Conservation (phyloP, 2,888 invertebrate genomes). For the Agrotis exclamationis region DNA sequence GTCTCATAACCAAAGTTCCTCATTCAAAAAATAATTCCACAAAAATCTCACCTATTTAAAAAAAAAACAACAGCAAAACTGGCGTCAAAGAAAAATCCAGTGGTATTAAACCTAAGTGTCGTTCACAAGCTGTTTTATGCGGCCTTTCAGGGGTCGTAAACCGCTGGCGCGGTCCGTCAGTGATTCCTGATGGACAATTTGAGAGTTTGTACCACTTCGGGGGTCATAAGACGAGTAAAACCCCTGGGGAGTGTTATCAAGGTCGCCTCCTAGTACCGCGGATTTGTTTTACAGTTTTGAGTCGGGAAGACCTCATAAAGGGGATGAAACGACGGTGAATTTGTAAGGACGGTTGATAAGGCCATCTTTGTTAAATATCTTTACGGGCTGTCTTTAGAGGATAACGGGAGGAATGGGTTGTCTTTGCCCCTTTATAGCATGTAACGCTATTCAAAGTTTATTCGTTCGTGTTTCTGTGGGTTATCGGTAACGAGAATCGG, state of each 20-base stretch:
- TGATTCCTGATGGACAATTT: constrained; percentile 90
- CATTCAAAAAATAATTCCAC: constrained; percentile 56
- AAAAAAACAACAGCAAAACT: constrained; percentile 55
- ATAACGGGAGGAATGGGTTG: constrained; percentile 58
- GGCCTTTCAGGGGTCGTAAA: constrained; percentile 83
- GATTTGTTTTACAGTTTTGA: constrained; percentile 76
- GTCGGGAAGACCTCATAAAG: constrained; percentile 66
- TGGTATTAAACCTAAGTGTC: constrained; percentile 85
- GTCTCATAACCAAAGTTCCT: constrained; percentile 38
- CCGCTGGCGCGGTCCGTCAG: constrained; percentile 80
- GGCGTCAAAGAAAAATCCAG: constrained; percentile 81
- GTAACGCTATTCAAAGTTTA: constrained; percentile 48
- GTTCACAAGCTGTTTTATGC: constrained; percentile 87
- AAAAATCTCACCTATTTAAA: constrained; percentile 43
- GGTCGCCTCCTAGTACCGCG: constrained; percentile 66
- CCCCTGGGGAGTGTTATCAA: constrained; percentile 70
- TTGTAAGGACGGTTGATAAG: constrained; percentile 66
- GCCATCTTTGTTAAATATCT: constrained; percentile 68
- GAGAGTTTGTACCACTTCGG: constrained; percentile 82
- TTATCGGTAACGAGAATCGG: constrained; percentile 46
- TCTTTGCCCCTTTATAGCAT: constrained; percentile 49
- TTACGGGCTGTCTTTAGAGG: constrained; percentile 63
- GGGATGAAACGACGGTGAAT: constrained; percentile 67
- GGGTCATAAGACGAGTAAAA: constrained; percentile 66
- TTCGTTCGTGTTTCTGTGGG: constrained; percentile 43